Percentiles rank a stretch among this genome's conserved stretches.
These are phyloP conservation scores for Steatocranus sp. DNA, from an alignment of 2,797 vertebrate genomes.

Conservation along the genomic window DNA sequence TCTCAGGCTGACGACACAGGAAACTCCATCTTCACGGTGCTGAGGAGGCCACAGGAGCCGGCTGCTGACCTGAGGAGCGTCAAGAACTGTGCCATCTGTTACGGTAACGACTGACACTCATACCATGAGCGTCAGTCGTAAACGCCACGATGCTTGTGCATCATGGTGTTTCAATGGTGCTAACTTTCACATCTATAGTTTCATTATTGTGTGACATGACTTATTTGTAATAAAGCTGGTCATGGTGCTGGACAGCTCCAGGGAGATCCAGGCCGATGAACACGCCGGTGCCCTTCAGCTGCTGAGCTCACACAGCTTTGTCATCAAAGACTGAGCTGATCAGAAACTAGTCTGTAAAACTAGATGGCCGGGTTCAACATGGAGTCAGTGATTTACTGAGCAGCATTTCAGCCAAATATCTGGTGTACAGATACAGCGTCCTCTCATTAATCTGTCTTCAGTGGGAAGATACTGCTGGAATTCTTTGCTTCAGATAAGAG, in stretches of 20 bases:
- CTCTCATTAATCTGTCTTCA: background rate
- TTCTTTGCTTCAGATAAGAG: background rate
- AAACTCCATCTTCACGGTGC: conserved; percentile 67
- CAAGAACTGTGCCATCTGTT: conserved; percentile 77
- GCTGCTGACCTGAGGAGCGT: conserved; percentile 46
- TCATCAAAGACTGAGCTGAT: background rate
- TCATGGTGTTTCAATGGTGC: background rate
- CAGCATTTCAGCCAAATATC: background rate
- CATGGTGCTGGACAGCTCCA: conserved; percentile 77
- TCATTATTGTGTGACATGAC: background rate
- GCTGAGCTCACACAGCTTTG: conserved; percentile 34
- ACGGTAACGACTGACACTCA: conserved; percentile 60
- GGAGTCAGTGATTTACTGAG: background rate
- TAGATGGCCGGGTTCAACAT: background rate
- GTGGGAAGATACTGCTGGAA: background rate
- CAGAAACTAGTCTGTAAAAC: background rate
- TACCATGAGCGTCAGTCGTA: too few relatives aligned
- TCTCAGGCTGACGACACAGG: conserved; percentile 74
- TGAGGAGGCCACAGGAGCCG: conserved; percentile 56
- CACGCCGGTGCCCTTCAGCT: conserved; percentile 75
- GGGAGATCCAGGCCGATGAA: conserved; percentile 64
- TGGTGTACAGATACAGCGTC: background rate
- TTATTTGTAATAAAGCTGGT: conserved; percentile 34
- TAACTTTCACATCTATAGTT: background rate
- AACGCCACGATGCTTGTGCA: background rate